Evolutionary conservation across 2,888 invertebrate species (phyloP), one percentile per base, ranked within the genome.

Genomic region (Gari tellinella): DNA sequence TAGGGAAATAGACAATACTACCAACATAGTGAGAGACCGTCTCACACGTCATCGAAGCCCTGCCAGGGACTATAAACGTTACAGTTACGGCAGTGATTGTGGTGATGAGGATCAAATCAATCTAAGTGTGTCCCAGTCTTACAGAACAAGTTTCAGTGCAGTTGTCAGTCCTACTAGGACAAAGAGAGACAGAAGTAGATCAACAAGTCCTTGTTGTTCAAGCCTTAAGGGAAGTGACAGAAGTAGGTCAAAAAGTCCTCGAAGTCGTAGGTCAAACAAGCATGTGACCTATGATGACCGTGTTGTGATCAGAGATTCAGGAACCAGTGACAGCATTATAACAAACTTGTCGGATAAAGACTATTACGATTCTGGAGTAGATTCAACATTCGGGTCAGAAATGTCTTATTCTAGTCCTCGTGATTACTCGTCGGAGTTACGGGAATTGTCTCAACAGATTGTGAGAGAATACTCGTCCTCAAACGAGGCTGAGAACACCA

Each of bases 81-180:
- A 66, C 31, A 72, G 73, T 56, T 70, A 56, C 43, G 48, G 56
- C 5, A 63, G 62, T 58, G 52, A 80, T 26, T 60, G 67, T 17
- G 65, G 67, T 31, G 72, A 76, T 2, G 73, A 79, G 25, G 81
- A 81, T 4, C 78, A 82, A 12, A 69, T 88, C 1, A 70, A 72
- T 17, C 70, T 80, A 21, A 72, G 85, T 25, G 82, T 90, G 46
- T 77, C 88, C 0, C 90, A 90, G 77, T 87, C 89, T 0, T 90
- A 90, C 75, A 80, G 87, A 38, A 90, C 90, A 38, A 89, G 89
- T 63, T 89, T 90, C 69, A 89, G 89, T 57, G 90, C 90, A 1
- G 85, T 88, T 23, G 80, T 85, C n/a, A 80, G 86, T 1, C 88
- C 88, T 7, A 69, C 79, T 15, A 78, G 82, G 25, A 65, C 48